Base-by-base conservation (phyloP, 2,888 invertebrate genomes). In the Euclidia mi region DNA sequence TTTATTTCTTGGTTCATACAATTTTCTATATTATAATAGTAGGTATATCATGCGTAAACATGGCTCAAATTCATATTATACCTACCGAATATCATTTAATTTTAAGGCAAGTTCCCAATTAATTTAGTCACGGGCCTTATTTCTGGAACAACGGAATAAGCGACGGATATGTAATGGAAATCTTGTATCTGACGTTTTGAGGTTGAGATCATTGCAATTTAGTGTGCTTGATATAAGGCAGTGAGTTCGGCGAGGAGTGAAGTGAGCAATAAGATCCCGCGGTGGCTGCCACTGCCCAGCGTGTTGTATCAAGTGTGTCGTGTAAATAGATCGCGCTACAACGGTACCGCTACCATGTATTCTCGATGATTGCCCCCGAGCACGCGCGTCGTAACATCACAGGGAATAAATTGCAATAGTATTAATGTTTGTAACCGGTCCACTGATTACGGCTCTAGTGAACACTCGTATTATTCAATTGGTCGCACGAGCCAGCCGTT, bases 391-490 rank as follows among this genome's bases (percentile, higher is more conserved):
- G 72, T 76, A 76, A 71, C 78, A 76, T 78, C 77, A 74, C 72
- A 65, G 63, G 75, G 82, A 85, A 89, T 87, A 90, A 88, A 90
- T 90, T 89, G 90, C 89, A 86, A 89, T 88, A 83, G 76, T 86
- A 87, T 85, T 88, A 85, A 87, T 86, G 80, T 75, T 84, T 77
- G 74, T 82, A 86, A 89, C 87, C 87, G 86, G 85, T 89, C 81
- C 80, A 78, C 68, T 85, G 89, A 90, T 89, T 88, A 83, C 83
- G 71, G 78, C 76, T 74, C 79, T 68, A 79, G 66, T 84, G 79
- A 79, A 82, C 77, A 79, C 76, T 78, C 78, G 73, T 83, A 84
- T 87, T 87, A 89, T 88, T 87, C 86, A 89, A 89, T 90, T 88
- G 81, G 75, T 65, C 63, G 79, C 78, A 81, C 74, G 76, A 78